These are phyloP conservation scores for Drosophila melanica DNA, from an alignment of 1,140 invertebrate species.

Conservation along the genomic window DNA sequence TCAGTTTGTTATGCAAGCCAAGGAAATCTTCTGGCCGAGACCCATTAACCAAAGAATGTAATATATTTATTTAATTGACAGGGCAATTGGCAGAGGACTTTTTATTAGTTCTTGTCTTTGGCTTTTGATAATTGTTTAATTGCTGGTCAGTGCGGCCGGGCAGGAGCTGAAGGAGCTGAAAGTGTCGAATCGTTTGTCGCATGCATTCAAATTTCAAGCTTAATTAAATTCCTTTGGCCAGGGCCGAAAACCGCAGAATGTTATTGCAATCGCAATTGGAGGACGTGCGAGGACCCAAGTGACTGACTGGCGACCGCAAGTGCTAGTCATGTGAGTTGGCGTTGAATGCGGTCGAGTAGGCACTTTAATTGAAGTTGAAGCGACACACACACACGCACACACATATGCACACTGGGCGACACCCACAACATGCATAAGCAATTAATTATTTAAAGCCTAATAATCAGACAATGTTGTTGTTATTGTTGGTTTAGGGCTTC, in stretches of 20 bases:
- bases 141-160: slow-evolving; percentile 14
- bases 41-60: not conserved
- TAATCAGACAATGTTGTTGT: slow-evolving; percentile 54
- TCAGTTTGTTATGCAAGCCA: too few relatives aligned
- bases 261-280: slow-evolving; percentile 70
- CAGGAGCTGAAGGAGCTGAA: not conserved
- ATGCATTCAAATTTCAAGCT: slow-evolving; percentile 55
- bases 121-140: slow-evolving; percentile 27
- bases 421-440: slow-evolving; percentile 58
- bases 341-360: slow-evolving; percentile 10
- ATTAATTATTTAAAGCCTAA: slow-evolving; percentile 80
- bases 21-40: too few relatives aligned
- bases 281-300: slow-evolving; percentile 30
- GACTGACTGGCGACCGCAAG: slow-evolving; percentile 56
- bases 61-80: not conserved
- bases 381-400: not conserved
- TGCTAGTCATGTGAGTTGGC: slow-evolving; percentile 37
- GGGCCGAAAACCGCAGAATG: slow-evolving; percentile 63
- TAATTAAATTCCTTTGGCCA: slow-evolving; percentile 75
- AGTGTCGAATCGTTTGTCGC: not conserved
- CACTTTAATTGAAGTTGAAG: slow-evolving; percentile 12
- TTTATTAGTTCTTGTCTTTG: slow-evolving; percentile 15
- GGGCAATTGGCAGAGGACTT: not conserved
- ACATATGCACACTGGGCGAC: not conserved
- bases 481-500: slow-evolving; percentile 5